A percentile compares a stretch with the other conserved stretches of the same genome.
phyloP scores from a whole-genome alignment of 2,797 vertebrate species.

The Allobates femoralis region DNA sequence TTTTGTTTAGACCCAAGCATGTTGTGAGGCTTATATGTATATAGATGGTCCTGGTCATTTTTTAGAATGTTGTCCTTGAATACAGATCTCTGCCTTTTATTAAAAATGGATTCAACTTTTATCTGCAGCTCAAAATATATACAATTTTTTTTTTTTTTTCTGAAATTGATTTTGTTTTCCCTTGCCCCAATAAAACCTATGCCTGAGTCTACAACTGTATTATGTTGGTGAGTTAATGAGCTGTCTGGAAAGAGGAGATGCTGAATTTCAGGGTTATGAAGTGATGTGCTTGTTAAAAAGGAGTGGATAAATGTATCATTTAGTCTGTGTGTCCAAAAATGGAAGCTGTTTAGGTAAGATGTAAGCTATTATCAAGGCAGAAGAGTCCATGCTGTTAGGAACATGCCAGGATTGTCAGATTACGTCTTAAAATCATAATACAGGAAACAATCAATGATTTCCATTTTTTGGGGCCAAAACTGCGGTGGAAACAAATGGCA shows the following conservation, averaged over 20 bases:
- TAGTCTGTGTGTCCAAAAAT: background rate
- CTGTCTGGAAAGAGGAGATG: constrained; percentile 4
- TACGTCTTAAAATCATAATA: background rate
- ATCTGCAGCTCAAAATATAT: background rate
- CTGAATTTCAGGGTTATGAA: background rate
- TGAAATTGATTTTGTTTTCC: constrained; percentile 25
- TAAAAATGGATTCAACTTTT: background rate
- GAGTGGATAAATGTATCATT: background rate
- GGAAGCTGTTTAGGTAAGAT: constrained; percentile 25
- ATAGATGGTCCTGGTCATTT: background rate
- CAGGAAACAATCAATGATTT: constrained; percentile 45
- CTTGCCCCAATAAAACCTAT: constrained; percentile 33
- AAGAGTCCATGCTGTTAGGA: constrained; percentile 30
- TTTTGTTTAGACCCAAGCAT: background rate
- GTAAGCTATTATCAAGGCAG: background rate
- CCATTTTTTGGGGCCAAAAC: constrained; percentile 16
- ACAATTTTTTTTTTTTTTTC: background rate
- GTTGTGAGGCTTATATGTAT: background rate
- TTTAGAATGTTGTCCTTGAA: background rate
- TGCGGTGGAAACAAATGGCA: constrained; percentile 10
- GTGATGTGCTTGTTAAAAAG: background rate
- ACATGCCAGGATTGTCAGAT: constrained; percentile 30
- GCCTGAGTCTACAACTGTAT: background rate
- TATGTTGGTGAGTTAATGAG: constrained; percentile 12
- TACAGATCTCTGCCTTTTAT: background rate